These are phyloP conservation scores for Chamaedrilus cognettii DNA, from an alignment of 2,888 invertebrate genomes.

Conservation along the genomic window DNA sequence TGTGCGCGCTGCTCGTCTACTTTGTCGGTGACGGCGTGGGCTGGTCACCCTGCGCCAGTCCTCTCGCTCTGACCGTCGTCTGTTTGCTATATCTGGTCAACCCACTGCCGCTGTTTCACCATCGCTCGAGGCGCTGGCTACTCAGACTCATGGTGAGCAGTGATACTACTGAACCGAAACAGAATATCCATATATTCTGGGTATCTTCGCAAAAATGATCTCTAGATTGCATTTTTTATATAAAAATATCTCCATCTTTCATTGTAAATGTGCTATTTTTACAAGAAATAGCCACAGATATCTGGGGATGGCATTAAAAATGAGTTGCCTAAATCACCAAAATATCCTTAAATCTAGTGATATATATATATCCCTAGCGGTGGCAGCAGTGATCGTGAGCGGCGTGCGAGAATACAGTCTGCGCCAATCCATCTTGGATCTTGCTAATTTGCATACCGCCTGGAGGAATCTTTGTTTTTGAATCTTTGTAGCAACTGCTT, in stretches of 20 bases:
- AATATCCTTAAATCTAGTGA: too few species aligned
- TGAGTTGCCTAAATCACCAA: too few species aligned
- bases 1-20: not conserved
- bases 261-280: not conserved
- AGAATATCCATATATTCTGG: too few species aligned
- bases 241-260: not conserved
- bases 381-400: too few species aligned
- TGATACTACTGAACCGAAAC: not conserved
- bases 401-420: too few species aligned
- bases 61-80: not conserved
- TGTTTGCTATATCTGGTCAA: not conserved
- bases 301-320: too few species aligned
- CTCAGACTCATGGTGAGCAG: not conserved
- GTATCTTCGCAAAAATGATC: not conserved
- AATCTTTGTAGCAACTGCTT: too few species aligned
- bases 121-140: not conserved
- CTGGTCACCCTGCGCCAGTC: not conserved
- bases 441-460: too few species aligned
- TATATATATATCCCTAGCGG: too few species aligned
- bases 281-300: too few species aligned
- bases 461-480: too few species aligned
- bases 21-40: not conserved
- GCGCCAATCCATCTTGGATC: too few species aligned
- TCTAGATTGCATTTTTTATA: not conserved
- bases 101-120: not conserved